Evolutionary conservation across 2,797 vertebrate species (phyloP).

Genomic region (Cichlasoma orientale): DNA sequence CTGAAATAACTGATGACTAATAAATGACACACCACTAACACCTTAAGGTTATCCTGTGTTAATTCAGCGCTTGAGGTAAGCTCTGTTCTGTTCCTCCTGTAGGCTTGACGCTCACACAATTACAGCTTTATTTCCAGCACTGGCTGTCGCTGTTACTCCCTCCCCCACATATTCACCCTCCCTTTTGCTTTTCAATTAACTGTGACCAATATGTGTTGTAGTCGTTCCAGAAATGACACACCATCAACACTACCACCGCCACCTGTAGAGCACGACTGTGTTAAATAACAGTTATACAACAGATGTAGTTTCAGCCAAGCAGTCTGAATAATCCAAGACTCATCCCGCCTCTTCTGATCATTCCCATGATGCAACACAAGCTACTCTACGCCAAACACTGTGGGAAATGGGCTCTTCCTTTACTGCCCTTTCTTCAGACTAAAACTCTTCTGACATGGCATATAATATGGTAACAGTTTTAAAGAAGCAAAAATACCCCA

Average conservation of each 20-base stretch:
- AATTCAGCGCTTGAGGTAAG: not conserved
- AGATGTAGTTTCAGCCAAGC: constrained; percentile 2
- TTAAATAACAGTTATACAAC: constrained; percentile 27
- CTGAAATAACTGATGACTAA: not conserved
- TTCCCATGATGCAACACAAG: constrained; percentile 14
- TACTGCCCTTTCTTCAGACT: constrained; percentile 9
- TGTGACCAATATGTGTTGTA: not conserved
- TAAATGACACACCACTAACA: not conserved
- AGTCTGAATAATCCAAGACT: constrained; percentile 15
- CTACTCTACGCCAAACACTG: not conserved
- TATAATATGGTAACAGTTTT: constrained; percentile 13
- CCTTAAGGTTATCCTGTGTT: constrained; percentile 9
- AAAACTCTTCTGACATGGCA: constrained; percentile 15
- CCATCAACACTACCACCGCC: not conserved
- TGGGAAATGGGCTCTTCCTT: not conserved
- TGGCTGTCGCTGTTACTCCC: not conserved
- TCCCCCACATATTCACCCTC: not conserved
- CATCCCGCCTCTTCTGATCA: constrained; percentile 14
- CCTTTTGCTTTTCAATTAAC: not conserved
- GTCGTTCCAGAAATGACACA: not conserved
- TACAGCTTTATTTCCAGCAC: constrained; percentile 10
- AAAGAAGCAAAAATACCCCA: constrained; percentile 24
- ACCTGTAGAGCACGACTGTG: not conserved
- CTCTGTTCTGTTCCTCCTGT: not conserved
- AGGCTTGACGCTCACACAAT: not conserved